Percentiles rank a stretch among this genome's conserved stretches.
These are phyloP conservation scores for Melanaphis sacchari DNA, from an alignment of 1,140 invertebrate species.

Conservation along the genomic window DNA sequence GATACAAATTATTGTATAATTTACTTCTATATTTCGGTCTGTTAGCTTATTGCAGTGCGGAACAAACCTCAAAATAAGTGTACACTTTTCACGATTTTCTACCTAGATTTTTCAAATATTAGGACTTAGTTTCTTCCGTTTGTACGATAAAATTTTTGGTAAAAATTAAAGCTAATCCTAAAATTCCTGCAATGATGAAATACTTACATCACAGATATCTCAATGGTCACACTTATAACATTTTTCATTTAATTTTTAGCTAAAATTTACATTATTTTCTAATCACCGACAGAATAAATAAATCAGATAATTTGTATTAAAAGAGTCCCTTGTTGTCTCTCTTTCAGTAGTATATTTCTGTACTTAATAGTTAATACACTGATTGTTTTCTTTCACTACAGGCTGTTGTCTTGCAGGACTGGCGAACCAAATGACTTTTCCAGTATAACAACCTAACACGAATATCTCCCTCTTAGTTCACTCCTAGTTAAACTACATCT, in stretches of 20 bases:
- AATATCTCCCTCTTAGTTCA: background rate
- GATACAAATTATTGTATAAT: no score
- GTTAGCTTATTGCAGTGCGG: no score
- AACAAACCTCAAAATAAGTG: background rate
- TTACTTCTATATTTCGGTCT: no score
- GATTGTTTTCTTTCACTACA: background rate
- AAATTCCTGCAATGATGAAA: background rate
- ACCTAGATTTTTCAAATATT: background rate
- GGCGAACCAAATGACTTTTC: slow-evolving; percentile 27
- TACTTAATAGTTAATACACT: background rate
- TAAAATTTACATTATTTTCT: background rate
- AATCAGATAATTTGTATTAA: background rate
- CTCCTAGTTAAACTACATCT: background rate
- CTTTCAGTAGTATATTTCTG: background rate
- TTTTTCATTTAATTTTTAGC: background rate
- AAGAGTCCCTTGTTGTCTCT: background rate
- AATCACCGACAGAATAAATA: background rate
- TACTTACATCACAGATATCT: background rate
- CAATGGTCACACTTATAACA: background rate
- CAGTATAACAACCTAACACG: background rate
- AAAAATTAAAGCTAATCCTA: background rate
- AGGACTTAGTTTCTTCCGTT: background rate
- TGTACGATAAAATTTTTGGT: background rate
- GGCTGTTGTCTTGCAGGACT: background rate
- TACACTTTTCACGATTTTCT: background rate